Conservation (phyloP, 1,140 invertebrate species). For the Pectinophora gossypiella region DNA sequence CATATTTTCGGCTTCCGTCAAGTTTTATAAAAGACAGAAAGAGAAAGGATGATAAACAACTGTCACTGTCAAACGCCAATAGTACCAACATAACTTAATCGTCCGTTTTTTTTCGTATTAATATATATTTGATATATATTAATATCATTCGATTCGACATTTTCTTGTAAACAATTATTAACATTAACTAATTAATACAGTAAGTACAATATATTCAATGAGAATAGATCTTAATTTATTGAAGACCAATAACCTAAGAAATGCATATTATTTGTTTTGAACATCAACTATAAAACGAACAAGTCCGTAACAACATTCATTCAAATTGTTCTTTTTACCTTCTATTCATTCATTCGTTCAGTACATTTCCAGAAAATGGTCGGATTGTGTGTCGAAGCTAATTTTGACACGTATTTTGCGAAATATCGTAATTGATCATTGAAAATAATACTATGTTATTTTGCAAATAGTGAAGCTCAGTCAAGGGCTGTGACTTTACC, state of each 20-base stretch:
- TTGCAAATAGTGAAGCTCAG: slow-evolving; percentile 1
- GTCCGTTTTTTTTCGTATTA: too few relatives aligned
- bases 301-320: neutral
- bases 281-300: neutral
- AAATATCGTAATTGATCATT: slow-evolving; percentile 56
- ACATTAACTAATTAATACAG: too few relatives aligned
- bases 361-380: slow-evolving; percentile 72
- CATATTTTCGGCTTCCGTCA: slow-evolving; percentile 57
- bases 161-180: too few relatives aligned
- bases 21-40: slow-evolving; percentile 42
- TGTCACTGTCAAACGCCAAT: slow-evolving; percentile 23
- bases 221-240: too few relatives aligned
- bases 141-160: too few relatives aligned
- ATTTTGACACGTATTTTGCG: slow-evolving; percentile 65
- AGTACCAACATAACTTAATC: neutral
- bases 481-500: neutral
- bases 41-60: slow-evolving; percentile 20
- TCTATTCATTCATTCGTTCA: slow-evolving; percentile 30
- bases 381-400: slow-evolving; percentile 53
- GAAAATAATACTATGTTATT: slow-evolving; percentile 42
- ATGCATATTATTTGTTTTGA: too few relatives aligned
- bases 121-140: too few relatives aligned
- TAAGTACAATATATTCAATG: too few relatives aligned
- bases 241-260: too few relatives aligned
- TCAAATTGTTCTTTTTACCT: neutral